Base-by-base conservation (phyloP, 2,888 invertebrate genomes). In the Luperina nickerlii region DNA sequence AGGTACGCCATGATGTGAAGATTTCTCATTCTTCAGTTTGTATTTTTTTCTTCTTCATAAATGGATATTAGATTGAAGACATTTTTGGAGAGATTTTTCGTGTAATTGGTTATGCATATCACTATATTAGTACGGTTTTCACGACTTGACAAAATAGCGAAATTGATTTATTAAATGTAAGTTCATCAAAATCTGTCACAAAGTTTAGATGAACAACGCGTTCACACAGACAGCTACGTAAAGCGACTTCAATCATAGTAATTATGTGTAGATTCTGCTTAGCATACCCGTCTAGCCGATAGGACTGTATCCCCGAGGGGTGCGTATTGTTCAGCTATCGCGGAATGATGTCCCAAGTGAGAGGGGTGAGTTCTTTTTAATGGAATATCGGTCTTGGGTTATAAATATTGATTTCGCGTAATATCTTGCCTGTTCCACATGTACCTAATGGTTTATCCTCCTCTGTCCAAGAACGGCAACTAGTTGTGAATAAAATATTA, bases 391-490 rank as follows among this genome's bases (percentile, higher is more conserved):
- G 7, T 80, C n/a, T 42, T 20, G 7, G 51, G 3, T 1, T 38
- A n/a, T 32, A 27, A 57, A 48, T 38, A 79, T 65, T 54, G 27
- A 79, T 78, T 69, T 69, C 78, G 42, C 8, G 18, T 62, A 51
- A 66, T 1, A 77, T 42, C 51, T 68, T 57, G 0, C 24, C 1
- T 32, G 63, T 32, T 11, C 5, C 20, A 18, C 27, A 63, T 20
- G 18, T 63, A 32, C 18, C 15, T 2, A 32, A 32, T 9, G 0
- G 54, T 24, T 54, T 54, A 2, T 54, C 20, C 5, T 11, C 20
- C 2, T 11, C 20, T 32, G 32, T 65, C 32, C 20, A 6, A 32
- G 20, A 32, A 5, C 20, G 65, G 2, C 32, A 63, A 9, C 24
- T 57, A 54, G 7, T 2, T 54, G 20, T 38, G 38, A 38, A 38